These are phyloP conservation scores for Papilio glaucus DNA, from an alignment of 1,140 invertebrate species.

Conservation along the genomic window DNA sequence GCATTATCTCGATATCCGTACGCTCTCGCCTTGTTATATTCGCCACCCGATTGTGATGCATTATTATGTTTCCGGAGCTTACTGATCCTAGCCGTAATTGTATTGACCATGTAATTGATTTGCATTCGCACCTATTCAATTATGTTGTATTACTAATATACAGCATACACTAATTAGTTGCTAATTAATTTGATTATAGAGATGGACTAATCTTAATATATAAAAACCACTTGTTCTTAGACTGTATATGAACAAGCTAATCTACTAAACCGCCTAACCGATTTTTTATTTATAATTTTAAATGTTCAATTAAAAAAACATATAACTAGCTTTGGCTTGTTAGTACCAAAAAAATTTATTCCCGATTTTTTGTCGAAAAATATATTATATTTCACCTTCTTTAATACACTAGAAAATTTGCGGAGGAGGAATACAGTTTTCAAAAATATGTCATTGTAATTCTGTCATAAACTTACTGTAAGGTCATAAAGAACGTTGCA, in stretches of 20 bases:
- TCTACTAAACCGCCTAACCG: neutral
- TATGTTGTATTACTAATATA: neutral
- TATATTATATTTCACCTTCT: no score
- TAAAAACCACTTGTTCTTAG: no score
- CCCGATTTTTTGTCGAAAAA: no score
- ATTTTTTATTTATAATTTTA: no score
- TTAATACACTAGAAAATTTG: no score
- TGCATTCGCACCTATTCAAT: neutral
- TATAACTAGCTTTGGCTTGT: no score
- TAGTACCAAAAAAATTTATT: no score
- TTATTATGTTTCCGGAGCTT: conserved; percentile 13
- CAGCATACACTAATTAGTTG: neutral
- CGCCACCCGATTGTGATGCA: neutral
- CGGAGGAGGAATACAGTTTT: no score
- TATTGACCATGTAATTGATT: neutral
- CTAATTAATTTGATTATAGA: neutral
- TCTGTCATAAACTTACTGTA: conserved; percentile 50
- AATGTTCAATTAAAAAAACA: no score
- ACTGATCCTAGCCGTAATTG: neutral
- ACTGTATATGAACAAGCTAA: neutral
- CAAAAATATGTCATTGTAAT: neutral
- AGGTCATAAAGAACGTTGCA: conserved; percentile 71
- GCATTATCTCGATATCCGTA: conserved; percentile 31
- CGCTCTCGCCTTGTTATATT: conserved; percentile 12
- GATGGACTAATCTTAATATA: neutral